These are phyloP conservation scores for Drosophila macrothrix DNA, from an alignment of 2,888 invertebrate genomes.

Conservation along the genomic window DNA sequence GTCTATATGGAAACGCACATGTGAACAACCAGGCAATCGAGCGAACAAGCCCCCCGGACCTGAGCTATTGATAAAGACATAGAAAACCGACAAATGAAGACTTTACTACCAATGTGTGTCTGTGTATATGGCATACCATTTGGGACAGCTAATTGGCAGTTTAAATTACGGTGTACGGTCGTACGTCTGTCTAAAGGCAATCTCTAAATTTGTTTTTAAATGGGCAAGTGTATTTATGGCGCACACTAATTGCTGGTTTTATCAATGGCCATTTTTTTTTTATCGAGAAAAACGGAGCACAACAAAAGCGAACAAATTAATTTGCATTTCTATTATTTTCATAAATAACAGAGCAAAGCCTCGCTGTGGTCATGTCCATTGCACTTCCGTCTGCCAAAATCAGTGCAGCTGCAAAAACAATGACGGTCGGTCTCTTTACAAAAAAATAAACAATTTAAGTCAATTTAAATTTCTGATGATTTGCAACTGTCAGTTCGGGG, in stretches of 20 bases:
- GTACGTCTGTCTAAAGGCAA: conserved; percentile 17
- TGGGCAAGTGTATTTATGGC: conserved; percentile 13
- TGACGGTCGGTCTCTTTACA: conserved; percentile 39
- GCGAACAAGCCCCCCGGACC: conserved; percentile 38
- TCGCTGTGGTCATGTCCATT: conserved; percentile 39
- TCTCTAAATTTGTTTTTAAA: conserved; percentile 42
- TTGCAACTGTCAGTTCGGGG: conserved; percentile 75
- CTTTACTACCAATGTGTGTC: conserved; percentile 29
- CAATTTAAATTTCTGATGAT: conserved; percentile 80
- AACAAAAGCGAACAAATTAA: conserved; percentile 65
- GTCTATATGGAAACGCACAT: conserved; percentile 11
- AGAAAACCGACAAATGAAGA: conserved; percentile 64
- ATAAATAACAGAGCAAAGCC: conserved; percentile 68
- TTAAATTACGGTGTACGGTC: conserved; percentile 55
- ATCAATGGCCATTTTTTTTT: conserved; percentile 53
- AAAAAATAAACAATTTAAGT: conserved; percentile 77
- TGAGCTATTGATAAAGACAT: conserved; percentile 59
- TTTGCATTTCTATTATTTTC: conserved; percentile 80
- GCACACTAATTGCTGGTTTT: conserved; percentile 70
- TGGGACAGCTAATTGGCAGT: conserved; percentile 68
- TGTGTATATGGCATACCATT: conserved; percentile 49
- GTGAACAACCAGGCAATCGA: conserved; percentile 52
- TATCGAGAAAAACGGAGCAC: conserved; percentile 23
- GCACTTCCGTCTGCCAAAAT: conserved; percentile 58
- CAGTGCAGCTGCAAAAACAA: conserved; percentile 60